Conservation (phyloP, 2,797 vertebrate species). For the Enteromius treurensis region DNA sequence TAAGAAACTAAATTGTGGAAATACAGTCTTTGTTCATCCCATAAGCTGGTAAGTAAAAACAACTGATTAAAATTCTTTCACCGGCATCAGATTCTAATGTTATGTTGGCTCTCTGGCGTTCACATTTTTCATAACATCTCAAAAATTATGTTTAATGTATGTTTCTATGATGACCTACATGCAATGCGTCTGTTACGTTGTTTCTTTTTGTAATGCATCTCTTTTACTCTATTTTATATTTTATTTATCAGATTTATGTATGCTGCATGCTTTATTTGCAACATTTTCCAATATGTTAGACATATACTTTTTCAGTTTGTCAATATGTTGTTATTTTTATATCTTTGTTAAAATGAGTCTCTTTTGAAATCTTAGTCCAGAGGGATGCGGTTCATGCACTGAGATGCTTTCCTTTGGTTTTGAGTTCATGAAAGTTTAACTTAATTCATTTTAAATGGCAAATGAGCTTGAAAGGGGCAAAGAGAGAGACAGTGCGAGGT, state of each 20-base stretch:
- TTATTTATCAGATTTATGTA: neutral
- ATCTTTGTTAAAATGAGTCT: neutral
- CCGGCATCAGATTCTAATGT: neutral
- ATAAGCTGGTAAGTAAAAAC: slow-evolving; percentile 52
- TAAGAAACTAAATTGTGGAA: slow-evolving; percentile 30
- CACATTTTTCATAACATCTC: slow-evolving; percentile 11
- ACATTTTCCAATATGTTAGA: neutral
- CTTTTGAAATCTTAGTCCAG: neutral
- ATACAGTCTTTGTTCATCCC: slow-evolving; percentile 45
- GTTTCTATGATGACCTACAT: neutral
- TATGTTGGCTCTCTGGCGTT: slow-evolving; percentile 15
- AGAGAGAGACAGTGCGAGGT: neutral
- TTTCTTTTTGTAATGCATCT: neutral
- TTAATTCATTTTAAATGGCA: neutral
- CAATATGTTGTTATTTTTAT: neutral
- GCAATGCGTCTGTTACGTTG: neutral
- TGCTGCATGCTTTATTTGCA: neutral
- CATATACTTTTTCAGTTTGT: no score
- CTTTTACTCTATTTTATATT: neutral
- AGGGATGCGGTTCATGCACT: neutral
- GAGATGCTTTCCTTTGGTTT: neutral
- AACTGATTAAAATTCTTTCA: slow-evolving; percentile 9
- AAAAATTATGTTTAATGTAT: neutral
- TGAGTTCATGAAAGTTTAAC: slow-evolving; percentile 28
- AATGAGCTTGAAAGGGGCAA: neutral